phyloP scores from a whole-genome alignment of 2,797 vertebrate species.

The Bradypodion pumilum region DNA sequence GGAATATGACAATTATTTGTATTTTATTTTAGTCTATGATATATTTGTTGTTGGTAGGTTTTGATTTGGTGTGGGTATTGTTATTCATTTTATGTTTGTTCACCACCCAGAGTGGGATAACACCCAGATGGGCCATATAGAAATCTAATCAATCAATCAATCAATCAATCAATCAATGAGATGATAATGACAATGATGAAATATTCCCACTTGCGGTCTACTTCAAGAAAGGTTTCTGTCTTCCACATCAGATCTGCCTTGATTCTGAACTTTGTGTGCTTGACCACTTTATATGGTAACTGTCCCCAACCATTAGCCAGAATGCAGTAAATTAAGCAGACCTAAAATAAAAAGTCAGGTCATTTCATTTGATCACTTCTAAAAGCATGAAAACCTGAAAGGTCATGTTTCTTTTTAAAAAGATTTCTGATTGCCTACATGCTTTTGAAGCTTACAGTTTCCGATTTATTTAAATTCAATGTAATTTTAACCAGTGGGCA shows the following conservation, averaged over 20 bases:
- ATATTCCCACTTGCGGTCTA: too few species aligned
- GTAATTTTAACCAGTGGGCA: too few species aligned
- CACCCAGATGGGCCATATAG: too few species aligned
- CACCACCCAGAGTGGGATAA: too few species aligned
- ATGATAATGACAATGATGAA: too few species aligned
- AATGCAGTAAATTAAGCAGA: background rate
- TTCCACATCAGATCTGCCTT: background rate
- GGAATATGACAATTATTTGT: too few species aligned
- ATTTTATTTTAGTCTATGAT: too few species aligned
- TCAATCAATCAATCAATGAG: too few species aligned
- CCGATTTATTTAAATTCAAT: background rate
- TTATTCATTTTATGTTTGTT: too few species aligned
- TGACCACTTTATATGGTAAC: background rate
- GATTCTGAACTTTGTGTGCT: background rate
- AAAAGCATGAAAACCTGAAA: background rate
- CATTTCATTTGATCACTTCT: background rate
- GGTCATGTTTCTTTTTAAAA: background rate
- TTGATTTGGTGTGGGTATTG: too few species aligned
- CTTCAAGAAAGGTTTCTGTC: background rate
- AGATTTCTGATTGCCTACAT: background rate
- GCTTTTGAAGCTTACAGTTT: background rate
- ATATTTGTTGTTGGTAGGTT: too few species aligned
- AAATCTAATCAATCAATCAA: too few species aligned
- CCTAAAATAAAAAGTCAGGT: background rate
- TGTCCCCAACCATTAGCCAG: background rate